Base-by-base conservation (phyloP, 2,888 invertebrate species). In the Cylindroiulus punctatus region DNA sequence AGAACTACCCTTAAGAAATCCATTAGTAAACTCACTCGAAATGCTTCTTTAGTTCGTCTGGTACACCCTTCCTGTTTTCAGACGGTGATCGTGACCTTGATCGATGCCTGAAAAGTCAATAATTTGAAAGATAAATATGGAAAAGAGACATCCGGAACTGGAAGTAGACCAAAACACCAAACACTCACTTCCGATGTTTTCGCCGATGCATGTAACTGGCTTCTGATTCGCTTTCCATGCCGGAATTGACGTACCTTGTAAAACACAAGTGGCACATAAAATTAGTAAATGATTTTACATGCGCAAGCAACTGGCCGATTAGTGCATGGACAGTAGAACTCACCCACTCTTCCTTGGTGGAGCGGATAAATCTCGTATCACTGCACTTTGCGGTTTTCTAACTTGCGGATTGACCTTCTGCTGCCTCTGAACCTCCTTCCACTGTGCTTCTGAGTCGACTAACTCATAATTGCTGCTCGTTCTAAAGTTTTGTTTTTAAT, bases 401-500 rank as follows among this genome's bases (percentile, higher is more conserved):
- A 47, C 86, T 86, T 44, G 87, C 14, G 42, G 40, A 84, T 87
- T 85, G 44, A 81, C 88, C 86, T 10, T 76, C 90, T 94, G 94
- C 89, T 95, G 94, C 89, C 94, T 93, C 90, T 96, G 94, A 82
- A 96, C 95, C 92, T 97, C 96, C 89, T 95, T 94, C 97, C 97
- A 97, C 91, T 97, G 97, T 86, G 94, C 94, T 89, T 95, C 96
- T 10, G 96, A 96, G 90, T 97, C 96, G 84, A 97, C 94, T 89
- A 97, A 92, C 91, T 96, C 96, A 87, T 93, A 87, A 40, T 86
- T 86, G 30, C 85, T 87, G 65, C 85, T 85, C 0, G 85, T 32
- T 42, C 40, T 84, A 84, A 26, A 19, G 81, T 26, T 81, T 81
- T 81, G 14, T 19, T 12, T 81, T 81, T 81, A 22, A 81, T 5